Base-by-base conservation (phyloP, 2,888 invertebrate species). In the Ditula angustiorana region DNA sequence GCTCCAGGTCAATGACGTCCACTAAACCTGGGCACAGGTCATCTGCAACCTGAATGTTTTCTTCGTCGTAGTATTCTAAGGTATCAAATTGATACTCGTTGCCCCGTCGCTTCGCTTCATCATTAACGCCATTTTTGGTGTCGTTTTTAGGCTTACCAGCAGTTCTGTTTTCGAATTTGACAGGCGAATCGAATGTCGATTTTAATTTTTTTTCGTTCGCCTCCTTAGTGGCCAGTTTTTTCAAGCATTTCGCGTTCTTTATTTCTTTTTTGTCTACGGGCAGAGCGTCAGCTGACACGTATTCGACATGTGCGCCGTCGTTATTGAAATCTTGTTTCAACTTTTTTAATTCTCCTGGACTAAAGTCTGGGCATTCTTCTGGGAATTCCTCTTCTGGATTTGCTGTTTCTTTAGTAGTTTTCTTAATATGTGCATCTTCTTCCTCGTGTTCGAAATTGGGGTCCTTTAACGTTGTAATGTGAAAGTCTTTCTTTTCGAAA, bases 71-170 rank as follows among this genome's bases (percentile, higher is more conserved):
- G 66, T 90, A 90, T 66, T 91, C 90, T 0, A 77, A 67, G 0
- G 89, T 87, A 62, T 87, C 87, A 37, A 89, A 88, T 69, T 81
- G 72, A 59, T 92, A 91, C 11, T 90, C 90, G 19, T 78, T 77
- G 0, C 72, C 74, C 5, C 86, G 76, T 30, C 87, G 77, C 2
- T 19, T 66, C 30, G 71, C 70, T 10, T 52, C 24, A 11, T 53
- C 30, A 11, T 30, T 7, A 13, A 11, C 56, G 3, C 0, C 7
- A 11, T 33, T n/a, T 13, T 28, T 28, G 37, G 62, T 68, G 0
- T 35, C 13, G 47, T 47, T 67, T 10, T 53, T 37, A 1, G 57
- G 65, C 56, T 72, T 66, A 61, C 67, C 61, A 2, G 53, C 61
- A 16, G 37, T 37, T 37, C 3, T 19, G 10, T 41, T 41, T 41